phyloP scores from a whole-genome alignment of 2,888 invertebrate species.

The Bugulina stolonifera region DNA sequence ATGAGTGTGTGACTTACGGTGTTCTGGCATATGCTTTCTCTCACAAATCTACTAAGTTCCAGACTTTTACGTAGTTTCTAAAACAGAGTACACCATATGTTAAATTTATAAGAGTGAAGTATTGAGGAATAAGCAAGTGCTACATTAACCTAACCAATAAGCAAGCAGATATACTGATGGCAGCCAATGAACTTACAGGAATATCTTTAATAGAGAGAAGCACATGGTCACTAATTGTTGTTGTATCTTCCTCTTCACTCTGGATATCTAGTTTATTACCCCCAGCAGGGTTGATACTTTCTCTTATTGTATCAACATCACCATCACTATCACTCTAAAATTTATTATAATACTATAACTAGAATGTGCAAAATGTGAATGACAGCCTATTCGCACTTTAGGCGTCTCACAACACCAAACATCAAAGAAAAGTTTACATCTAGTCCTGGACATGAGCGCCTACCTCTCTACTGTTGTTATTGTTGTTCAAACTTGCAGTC shows the following conservation, averaged over 20 bases:
- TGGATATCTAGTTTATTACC: neutral
- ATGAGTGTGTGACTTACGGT: neutral
- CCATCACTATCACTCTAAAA: slow-evolving; percentile 26
- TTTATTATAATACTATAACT: too few species aligned
- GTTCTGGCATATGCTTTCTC: slow-evolving; percentile 36
- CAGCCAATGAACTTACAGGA: slow-evolving; percentile 33
- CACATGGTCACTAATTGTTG: slow-evolving; percentile 34
- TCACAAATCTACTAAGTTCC: slow-evolving; percentile 39
- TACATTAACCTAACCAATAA: neutral
- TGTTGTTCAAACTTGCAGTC: slow-evolving; percentile 5
- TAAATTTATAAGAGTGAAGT: neutral
- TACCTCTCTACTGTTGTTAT: too few species aligned
- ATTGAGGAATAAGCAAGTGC: neutral
- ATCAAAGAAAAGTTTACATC: too few species aligned
- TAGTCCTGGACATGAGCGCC: too few species aligned
- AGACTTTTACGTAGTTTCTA: slow-evolving; percentile 46
- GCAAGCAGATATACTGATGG: neutral
- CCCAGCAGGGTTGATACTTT: neutral
- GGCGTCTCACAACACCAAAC: too few species aligned
- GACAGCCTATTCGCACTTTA: too few species aligned
- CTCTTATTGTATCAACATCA: neutral
- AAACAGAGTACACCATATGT: neutral
- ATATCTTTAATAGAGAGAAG: slow-evolving; percentile 42
- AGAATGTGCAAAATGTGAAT: too few species aligned
- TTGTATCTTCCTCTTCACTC: neutral